Conservation (phyloP, 2,797 vertebrate species). For the Enteromius paludinosus region DNA sequence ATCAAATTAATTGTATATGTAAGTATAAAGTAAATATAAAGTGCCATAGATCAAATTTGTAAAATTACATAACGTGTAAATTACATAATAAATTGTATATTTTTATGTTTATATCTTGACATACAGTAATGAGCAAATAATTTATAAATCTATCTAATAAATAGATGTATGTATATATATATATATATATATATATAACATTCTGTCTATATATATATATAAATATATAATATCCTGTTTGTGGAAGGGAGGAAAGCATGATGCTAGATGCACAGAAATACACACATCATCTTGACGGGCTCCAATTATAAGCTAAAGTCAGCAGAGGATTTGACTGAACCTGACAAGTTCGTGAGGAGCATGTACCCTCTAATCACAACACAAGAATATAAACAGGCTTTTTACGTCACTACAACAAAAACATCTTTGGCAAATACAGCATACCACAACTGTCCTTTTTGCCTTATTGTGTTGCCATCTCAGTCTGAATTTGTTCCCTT, state of each 20-base stretch:
- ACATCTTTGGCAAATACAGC: not conserved
- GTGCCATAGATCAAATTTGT: not conserved
- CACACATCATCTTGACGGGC: not conserved
- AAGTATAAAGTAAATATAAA: not conserved
- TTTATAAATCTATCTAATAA: not conserved
- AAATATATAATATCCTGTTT: not conserved
- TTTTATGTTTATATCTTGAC: not conserved
- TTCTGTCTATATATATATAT: no score
- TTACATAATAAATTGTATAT: not conserved
- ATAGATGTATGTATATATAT: not conserved
- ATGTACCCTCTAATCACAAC: not conserved
- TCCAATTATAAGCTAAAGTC: constrained; percentile 31
- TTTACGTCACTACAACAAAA: constrained; percentile 6
- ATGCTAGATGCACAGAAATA: constrained; percentile 4
- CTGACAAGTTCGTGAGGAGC: constrained; percentile 14
- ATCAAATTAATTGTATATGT: not conserved
- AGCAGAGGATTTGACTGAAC: constrained; percentile 5
- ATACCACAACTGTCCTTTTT: not conserved
- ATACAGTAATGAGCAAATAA: not conserved
- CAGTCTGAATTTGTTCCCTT: not conserved
- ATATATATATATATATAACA: not conserved
- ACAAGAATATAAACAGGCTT: constrained; percentile 5
- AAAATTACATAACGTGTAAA: not conserved
- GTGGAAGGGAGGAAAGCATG: not conserved
- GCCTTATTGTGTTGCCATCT: not conserved